Evolutionary conservation across 2,113 vertebrate genomes (phyloP), one percentile per base, ranked within the genome.

Genomic region (Triplophysa dalaica): DNA sequence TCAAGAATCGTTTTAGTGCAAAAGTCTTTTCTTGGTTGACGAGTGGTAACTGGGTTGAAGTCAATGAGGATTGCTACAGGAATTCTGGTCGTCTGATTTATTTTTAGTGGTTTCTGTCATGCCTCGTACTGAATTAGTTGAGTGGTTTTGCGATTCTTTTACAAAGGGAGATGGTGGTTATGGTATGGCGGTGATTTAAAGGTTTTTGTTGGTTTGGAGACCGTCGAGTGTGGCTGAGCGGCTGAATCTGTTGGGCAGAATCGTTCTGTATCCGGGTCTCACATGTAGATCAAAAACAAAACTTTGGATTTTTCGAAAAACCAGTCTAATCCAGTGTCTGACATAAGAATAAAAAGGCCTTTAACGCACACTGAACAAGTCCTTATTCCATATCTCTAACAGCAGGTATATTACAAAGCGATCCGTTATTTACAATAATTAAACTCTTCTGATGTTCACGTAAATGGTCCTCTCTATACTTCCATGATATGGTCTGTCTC

Each of bases 291-390:
- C 5, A 58, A 21, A 54, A 54, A 54, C 33, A 33, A 33, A 33
- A 33, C 33, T 33, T 33, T 33, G 33, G 33, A 33, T 33, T 33
- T 33, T 33, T 33, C 33, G 4, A 91, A 91, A 91, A 89, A 83
- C 91, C 87, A 89, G 89, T 91, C 90, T 90, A 93, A 91, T 93
- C 92, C 93, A 93, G 93, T 94, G 93, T 93, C 91, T 93, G 92
- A 94, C 93, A 93, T 92, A 89, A 90, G 90, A 92, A 89, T 84
- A 89, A 91, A 90, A 92, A 81, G 81, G 88, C 88, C 88, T 90
- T 88, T 86, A 87, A 89, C 86, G 86, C 87, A 90, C 85, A 87
- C 82, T 64, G 56, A 65, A 79, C 56, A 63, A 81, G 63, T n/a
- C 67, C 84, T 81, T 87, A 89, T 88, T 89, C 86, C 86, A 89